Conservation (phyloP, 1,140 invertebrate species). For the Pogonognathellus flavescens region DNA sequence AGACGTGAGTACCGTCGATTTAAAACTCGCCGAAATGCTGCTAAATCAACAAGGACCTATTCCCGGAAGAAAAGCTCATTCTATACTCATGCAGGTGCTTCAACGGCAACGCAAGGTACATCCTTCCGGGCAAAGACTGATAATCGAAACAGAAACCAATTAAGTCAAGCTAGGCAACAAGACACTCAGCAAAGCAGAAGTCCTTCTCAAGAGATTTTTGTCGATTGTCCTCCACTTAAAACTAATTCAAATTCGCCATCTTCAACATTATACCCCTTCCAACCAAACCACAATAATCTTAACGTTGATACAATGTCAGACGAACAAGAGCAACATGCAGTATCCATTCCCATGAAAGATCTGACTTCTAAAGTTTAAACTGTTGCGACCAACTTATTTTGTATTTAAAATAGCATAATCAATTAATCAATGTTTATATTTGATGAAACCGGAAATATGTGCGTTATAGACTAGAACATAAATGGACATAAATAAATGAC, state of each 20-base stretch:
- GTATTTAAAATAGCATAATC: no score
- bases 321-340: constrained; percentile 1
- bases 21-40: constrained; percentile 51
- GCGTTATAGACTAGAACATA: no score
- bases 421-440: no score
- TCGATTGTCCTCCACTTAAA: not conserved
- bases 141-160: constrained; percentile 7
- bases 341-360: constrained; percentile 14
- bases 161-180: not conserved
- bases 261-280: not conserved
- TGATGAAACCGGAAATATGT: no score
- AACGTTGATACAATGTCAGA: not conserved
- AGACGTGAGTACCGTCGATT: constrained; percentile 63
- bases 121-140: constrained; percentile 6
- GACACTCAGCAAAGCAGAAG: not conserved
- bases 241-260: constrained; percentile 3
- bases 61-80: constrained; percentile 25
- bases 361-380: not conserved
- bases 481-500: no score
- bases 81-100: constrained; percentile 19
- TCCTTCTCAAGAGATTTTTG: constrained; percentile 6
- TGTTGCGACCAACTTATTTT: no score
- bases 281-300: no score
- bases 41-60: not conserved
- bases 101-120: not conserved